phyloP scores from a whole-genome alignment of 92 coral and sea anemone genomes.

The Montipora capitata region DNA sequence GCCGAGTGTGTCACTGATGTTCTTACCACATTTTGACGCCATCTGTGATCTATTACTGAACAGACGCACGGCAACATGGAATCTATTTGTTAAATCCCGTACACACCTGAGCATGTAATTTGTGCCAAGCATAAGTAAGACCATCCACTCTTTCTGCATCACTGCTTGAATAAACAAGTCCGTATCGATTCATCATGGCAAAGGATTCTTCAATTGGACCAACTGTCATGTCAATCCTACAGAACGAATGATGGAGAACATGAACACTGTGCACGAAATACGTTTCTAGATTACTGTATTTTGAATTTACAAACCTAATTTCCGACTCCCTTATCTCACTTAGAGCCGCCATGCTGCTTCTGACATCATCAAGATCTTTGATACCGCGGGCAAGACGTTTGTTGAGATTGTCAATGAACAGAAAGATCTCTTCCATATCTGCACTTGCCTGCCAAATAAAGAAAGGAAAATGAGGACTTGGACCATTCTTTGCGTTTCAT shows the following conservation, averaged over 20 bases:
- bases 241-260: not conserved
- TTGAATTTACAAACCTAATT: constrained; percentile 80
- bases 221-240: constrained; percentile 98
- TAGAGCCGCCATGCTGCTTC: constrained; percentile 98
- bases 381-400: constrained; percentile 95
- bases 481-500: no score
- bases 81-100: no score
- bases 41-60: no score
- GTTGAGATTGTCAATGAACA: constrained; percentile 94
- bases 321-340: constrained; percentile 97
- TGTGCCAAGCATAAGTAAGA: constrained; percentile 97
- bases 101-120: constrained; percentile 90
- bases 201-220: constrained; percentile 99
- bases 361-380: constrained; percentile 98
- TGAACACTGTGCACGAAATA: not conserved
- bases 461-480: not conserved
- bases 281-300: not conserved
- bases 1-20: no score
- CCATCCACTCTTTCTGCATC: constrained; percentile 98
- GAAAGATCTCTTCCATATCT: constrained; percentile 98
- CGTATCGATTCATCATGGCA: constrained; percentile 97
- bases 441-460: constrained; percentile 89
- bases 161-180: constrained; percentile 92
- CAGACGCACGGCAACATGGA: no score
- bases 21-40: no score